Conservation (phyloP, 2,113 vertebrate genomes). For the Mustela nigripes region DNA sequence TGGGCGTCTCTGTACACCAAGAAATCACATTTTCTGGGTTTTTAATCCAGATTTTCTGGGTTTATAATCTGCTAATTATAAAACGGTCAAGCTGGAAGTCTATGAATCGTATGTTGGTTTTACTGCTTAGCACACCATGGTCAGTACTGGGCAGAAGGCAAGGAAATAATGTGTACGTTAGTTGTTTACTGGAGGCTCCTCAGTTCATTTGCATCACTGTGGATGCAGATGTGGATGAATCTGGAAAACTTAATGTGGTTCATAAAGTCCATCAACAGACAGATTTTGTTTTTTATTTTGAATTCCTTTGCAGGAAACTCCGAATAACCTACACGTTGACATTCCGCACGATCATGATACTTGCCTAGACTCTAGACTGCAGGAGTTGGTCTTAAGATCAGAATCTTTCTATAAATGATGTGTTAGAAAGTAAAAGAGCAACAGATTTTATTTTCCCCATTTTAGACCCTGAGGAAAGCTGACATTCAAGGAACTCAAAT, state of each 20-base stretch:
- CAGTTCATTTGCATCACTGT: neutral
- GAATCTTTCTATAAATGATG: constrained; percentile 38
- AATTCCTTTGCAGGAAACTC: neutral
- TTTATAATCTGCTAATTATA: neutral
- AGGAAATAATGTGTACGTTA: neutral
- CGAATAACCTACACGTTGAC: neutral
- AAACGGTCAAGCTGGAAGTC: neutral
- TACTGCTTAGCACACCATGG: neutral
- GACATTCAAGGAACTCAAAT: constrained; percentile 48
- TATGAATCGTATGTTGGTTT: neutral
- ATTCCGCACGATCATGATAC: neutral
- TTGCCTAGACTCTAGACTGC: neutral
- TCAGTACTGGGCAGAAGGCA: neutral
- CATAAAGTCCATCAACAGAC: neutral
- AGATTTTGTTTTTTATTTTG: neutral
- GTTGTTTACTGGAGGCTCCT: neutral
- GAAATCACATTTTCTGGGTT: neutral
- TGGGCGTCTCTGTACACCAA: neutral
- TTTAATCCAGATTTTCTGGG: neutral
- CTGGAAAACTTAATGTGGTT: neutral
- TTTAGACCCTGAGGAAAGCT: neutral
- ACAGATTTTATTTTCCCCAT: neutral
- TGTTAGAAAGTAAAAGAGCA: constrained; percentile 49
- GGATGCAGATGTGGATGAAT: neutral
- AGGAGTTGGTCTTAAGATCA: neutral